phyloP scores from a whole-genome alignment of 2,797 vertebrate genomes.

The Zenarchopterus dispar region DNA sequence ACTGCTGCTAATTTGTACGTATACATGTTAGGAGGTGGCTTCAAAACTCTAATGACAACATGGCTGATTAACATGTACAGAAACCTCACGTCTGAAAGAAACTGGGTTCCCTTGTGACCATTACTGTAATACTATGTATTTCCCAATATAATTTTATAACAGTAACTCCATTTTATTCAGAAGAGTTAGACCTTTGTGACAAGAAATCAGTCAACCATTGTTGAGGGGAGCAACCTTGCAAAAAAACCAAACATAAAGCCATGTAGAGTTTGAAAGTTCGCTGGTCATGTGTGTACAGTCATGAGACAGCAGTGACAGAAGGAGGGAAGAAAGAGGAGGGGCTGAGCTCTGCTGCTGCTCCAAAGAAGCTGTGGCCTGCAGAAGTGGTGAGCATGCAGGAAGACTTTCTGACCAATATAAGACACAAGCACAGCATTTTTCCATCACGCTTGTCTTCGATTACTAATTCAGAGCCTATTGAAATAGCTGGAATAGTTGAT shows the following conservation, averaged over 20 bases:
- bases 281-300: conserved; percentile 82
- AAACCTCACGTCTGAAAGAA: too few species aligned
- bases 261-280: conserved; percentile 57
- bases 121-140: background rate
- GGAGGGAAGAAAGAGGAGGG: background rate
- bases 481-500: conserved; percentile 61
- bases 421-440: too few species aligned
- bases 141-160: conserved; percentile 3
- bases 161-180: conserved; percentile 17
- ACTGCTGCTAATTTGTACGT: too few species aligned
- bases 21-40: too few species aligned
- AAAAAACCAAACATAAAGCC: conserved; percentile 46
- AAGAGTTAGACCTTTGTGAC: background rate
- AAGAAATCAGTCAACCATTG: conserved; percentile 29
- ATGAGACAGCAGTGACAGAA: conserved; percentile 77
- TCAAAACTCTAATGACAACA: background rate
- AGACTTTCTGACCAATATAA: conserved; percentile 4
- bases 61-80: background rate
- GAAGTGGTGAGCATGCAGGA: conserved; percentile 7
- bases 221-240: conserved; percentile 31
- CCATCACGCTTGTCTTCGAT: conserved; percentile 25
- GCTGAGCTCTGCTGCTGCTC: conserved; percentile 29
- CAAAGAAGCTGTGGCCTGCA: background rate
- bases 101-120: too few species aligned
- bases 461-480: conserved; percentile 28